phyloP scores from a whole-genome alignment of 2,888 invertebrate genomes.

The Dolichopus griseipennis region DNA sequence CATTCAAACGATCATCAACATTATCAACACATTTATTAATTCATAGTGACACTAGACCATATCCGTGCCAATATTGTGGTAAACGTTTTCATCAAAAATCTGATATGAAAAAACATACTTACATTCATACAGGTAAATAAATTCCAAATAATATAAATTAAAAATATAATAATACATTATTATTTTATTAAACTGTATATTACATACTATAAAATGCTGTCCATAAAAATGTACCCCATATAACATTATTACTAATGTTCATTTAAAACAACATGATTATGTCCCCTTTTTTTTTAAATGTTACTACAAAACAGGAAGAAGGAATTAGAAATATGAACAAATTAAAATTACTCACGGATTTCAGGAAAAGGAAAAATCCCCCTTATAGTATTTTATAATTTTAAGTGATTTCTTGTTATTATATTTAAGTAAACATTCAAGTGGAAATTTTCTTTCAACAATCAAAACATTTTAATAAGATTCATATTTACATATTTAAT shows the following conservation, averaged over 20 bases:
- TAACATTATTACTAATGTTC: not conserved
- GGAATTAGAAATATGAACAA: not conserved
- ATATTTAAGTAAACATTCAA: not conserved
- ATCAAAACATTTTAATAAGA: not conserved
- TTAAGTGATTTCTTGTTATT: not conserved
- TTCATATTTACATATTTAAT: not conserved
- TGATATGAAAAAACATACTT: constrained; percentile 99
- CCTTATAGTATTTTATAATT: not conserved
- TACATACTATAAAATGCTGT: too few relatives aligned
- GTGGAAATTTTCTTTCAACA: not conserved
- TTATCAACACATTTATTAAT: constrained; percentile 94
- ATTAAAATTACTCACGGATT: not conserved
- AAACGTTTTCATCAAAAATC: constrained; percentile 44
- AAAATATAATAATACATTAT: not conserved
- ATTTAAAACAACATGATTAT: not conserved
- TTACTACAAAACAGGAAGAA: too few relatives aligned
- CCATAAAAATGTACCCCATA: too few relatives aligned
- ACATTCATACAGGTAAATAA: constrained; percentile 75
- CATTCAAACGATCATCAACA: constrained; percentile 92
- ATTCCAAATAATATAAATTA: constrained; percentile 14
- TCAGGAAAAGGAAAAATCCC: not conserved
- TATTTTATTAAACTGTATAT: not conserved
- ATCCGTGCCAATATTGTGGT: constrained; percentile 93
- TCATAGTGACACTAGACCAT: constrained; percentile 94
- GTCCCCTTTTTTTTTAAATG: not conserved